These are phyloP conservation scores for Alces alces DNA, from an alignment of 2,113 vertebrate genomes.

Conservation along the genomic window DNA sequence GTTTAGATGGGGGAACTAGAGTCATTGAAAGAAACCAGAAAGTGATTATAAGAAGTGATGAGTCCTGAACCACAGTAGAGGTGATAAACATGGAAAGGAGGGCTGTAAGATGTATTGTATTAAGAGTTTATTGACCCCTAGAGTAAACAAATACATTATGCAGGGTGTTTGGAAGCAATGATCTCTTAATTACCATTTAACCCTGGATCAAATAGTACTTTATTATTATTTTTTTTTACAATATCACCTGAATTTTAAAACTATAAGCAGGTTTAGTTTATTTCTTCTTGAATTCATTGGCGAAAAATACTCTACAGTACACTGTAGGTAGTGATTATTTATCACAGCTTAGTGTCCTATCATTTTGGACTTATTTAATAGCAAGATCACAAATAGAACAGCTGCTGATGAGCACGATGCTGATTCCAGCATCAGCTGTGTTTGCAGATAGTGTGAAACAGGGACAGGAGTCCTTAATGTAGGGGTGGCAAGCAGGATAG, in stretches of 20 bases:
- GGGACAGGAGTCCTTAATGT: not conserved
- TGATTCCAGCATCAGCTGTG: slow-evolving; percentile 13
- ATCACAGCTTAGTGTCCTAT: not conserved
- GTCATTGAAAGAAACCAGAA: not conserved
- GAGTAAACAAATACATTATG: not conserved
- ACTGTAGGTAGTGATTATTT: not conserved
- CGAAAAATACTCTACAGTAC: not conserved
- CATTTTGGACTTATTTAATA: slow-evolving; percentile 17
- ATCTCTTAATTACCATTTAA: not conserved
- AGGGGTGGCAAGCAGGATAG: not conserved
- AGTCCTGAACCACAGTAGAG: not conserved
- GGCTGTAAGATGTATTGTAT: not conserved
- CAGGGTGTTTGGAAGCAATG: not conserved
- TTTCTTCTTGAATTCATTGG: slow-evolving; percentile 13
- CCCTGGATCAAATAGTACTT: not conserved
- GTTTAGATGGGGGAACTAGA: not conserved
- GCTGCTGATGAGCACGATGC: not conserved
- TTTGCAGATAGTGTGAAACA: not conserved
- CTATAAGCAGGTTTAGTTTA: not conserved
- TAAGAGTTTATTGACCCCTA: not conserved
- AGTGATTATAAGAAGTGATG: not conserved
- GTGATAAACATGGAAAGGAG: not conserved
- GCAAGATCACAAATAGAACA: slow-evolving; percentile 30
- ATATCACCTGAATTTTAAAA: slow-evolving; percentile 6
- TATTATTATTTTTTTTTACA: not conserved